Evolutionary conservation across 2,888 invertebrate genomes (phyloP).

Genomic region (Athrips mouffetella): DNA sequence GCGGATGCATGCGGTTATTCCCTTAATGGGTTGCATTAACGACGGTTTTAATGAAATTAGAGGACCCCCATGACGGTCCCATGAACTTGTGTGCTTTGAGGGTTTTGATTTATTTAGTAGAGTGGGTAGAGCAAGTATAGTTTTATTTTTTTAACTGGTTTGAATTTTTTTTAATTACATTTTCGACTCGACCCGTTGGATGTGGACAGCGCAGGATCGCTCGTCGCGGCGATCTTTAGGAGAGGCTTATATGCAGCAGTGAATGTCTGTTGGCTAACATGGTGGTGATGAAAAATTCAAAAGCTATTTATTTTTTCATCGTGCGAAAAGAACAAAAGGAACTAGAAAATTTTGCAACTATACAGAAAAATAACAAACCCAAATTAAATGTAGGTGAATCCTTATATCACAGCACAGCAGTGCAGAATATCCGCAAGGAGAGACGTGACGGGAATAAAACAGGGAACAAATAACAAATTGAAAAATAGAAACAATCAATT

Average conservation of each 20-base stretch:
- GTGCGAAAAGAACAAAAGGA: too few relatives aligned
- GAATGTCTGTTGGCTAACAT: too few relatives aligned
- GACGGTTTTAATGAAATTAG: constrained; percentile 4
- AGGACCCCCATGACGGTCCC: background rate
- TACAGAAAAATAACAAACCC: background rate
- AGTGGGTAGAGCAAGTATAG: background rate
- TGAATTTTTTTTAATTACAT: too few relatives aligned
- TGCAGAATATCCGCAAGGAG: background rate
- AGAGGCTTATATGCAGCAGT: too few relatives aligned
- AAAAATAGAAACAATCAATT: constrained; percentile 8
- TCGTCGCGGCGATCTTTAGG: too few relatives aligned
- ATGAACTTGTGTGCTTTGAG: background rate
- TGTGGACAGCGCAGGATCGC: too few relatives aligned
- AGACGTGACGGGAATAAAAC: background rate
- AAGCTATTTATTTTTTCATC: too few relatives aligned
- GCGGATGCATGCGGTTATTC: constrained; percentile 6
- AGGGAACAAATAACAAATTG: constrained; percentile 7
- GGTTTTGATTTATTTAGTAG: background rate
- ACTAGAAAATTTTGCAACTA: too few relatives aligned
- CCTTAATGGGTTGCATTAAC: constrained; percentile 7
- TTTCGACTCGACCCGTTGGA: too few relatives aligned
- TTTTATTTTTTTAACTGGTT: too few relatives aligned
- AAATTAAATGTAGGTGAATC: background rate
- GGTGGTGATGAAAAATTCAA: too few relatives aligned
- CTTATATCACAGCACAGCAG: background rate